phyloP scores from a whole-genome alignment of 2,888 invertebrate genomes.

The Poecilus cupreus region DNA sequence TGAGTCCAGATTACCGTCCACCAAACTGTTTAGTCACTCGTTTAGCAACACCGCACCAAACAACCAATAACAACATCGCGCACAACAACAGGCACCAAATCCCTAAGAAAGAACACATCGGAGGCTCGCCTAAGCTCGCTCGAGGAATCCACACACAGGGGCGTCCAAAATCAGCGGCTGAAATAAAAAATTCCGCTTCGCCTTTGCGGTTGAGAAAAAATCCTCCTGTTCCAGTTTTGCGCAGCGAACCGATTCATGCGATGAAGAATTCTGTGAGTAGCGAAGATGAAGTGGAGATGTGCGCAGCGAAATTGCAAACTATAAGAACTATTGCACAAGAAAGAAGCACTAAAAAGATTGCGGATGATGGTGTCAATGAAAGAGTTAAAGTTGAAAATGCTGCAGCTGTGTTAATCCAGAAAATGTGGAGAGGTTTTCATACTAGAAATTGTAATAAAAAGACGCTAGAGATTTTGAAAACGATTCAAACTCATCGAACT shows the following conservation, averaged over 20 bases:
- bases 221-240: slow-evolving; percentile 60
- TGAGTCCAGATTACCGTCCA: slow-evolving; percentile 86
- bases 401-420: slow-evolving; percentile 88
- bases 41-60: slow-evolving; percentile 59
- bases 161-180: slow-evolving; percentile 41
- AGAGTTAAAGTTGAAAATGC: slow-evolving; percentile 66
- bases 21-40: slow-evolving; percentile 59
- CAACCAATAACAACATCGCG: slow-evolving; percentile 61
- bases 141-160: slow-evolving; percentile 58
- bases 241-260: slow-evolving; percentile 65
- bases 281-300: slow-evolving; percentile 81
- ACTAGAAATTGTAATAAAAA: slow-evolving; percentile 84
- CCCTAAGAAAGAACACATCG: slow-evolving; percentile 36
- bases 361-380: slow-evolving; percentile 68
- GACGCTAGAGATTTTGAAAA: slow-evolving; percentile 78
- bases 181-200: slow-evolving; percentile 63
- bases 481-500: slow-evolving; percentile 84
- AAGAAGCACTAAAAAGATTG: slow-evolving; percentile 67
- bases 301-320: slow-evolving; percentile 80
- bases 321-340: slow-evolving; percentile 79
- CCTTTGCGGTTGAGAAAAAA: slow-evolving; percentile 66
- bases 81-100: slow-evolving; percentile 50
- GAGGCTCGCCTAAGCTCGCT: slow-evolving; percentile 62
- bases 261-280: slow-evolving; percentile 71
- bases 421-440: slow-evolving; percentile 89